Evolutionary conservation across 2,888 invertebrate species (phyloP).

Genomic region (Netelia inedita): DNA sequence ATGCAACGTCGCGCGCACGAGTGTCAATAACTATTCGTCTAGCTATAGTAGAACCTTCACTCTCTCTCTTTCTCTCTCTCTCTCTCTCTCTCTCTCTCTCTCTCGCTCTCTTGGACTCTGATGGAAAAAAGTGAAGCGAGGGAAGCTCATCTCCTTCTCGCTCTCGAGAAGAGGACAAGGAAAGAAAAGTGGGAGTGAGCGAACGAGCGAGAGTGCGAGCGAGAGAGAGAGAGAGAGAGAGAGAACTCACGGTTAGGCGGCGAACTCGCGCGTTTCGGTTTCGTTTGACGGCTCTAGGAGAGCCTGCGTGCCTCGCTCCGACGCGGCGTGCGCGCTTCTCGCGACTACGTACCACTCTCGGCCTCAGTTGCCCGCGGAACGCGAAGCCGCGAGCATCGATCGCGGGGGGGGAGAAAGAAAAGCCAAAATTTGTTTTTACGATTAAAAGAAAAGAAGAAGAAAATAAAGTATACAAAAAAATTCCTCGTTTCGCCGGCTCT

Average conservation of each 20-base stretch:
- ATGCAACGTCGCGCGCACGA: slow-evolving; percentile 34
- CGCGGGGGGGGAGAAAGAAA: slow-evolving; percentile 66
- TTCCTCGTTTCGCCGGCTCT: too few relatives aligned
- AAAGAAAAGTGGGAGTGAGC: slow-evolving; percentile 23
- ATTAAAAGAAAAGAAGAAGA: not conserved
- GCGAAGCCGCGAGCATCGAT: slow-evolving; percentile 80
- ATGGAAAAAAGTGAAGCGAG: not conserved
- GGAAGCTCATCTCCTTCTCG: not conserved
- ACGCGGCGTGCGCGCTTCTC: slow-evolving; percentile 58
- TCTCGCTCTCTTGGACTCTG: not conserved
- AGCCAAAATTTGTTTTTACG: slow-evolving; percentile 19
- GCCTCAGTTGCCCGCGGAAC: slow-evolving; percentile 82
- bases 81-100: not conserved
- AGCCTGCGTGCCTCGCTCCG: slow-evolving; percentile 5
- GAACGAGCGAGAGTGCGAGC: slow-evolving; percentile 59
- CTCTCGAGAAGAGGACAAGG: not conserved
- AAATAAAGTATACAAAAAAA: not conserved
- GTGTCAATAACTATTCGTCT: slow-evolving; percentile 13
- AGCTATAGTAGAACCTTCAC: not conserved
- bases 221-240: slow-evolving; percentile 60
- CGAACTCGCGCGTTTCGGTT: slow-evolving; percentile 70
- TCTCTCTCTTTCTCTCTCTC: slow-evolving; percentile 42
- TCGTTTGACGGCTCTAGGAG: slow-evolving; percentile 70
- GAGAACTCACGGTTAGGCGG: slow-evolving; percentile 69
- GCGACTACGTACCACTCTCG: slow-evolving; percentile 65